These are phyloP conservation scores for Diarsia mendica DNA, from an alignment of 2,888 invertebrate genomes.

Conservation along the genomic window DNA sequence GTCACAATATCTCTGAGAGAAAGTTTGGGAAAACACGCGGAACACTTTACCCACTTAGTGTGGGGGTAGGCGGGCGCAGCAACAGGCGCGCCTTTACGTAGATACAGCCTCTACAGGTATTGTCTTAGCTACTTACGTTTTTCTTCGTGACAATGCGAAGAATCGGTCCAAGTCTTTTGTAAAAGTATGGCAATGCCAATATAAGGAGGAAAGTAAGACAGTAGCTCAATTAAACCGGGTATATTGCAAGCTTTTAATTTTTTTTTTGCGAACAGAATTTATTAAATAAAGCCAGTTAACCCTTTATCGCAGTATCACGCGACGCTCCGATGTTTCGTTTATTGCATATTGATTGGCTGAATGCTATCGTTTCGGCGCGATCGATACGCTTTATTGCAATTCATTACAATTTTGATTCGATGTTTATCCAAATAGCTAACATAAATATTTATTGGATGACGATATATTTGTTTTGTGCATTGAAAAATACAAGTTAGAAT, in stretches of 20 bases:
- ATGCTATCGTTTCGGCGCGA: slow-evolving; percentile 44
- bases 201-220: background rate
- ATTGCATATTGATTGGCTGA: slow-evolving; percentile 55
- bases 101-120: slow-evolving; percentile 49
- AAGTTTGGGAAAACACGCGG: slow-evolving; percentile 59
- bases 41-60: slow-evolving; percentile 67
- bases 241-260: background rate
- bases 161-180: slow-evolving; percentile 2
- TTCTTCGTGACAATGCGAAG: slow-evolving; percentile 18
- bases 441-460: slow-evolving; percentile 13
- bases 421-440: slow-evolving; percentile 6
- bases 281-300: slow-evolving; percentile 24
- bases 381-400: slow-evolving; percentile 55
- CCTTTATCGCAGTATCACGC: slow-evolving; percentile 51
- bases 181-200: background rate
- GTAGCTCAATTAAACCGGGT: background rate
- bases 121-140: slow-evolving; percentile 27
- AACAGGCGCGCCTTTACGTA: slow-evolving; percentile 66
- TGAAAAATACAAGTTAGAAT: too few species aligned
- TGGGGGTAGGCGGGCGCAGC: slow-evolving; percentile 62
- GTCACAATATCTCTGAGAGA: slow-evolving; percentile 35
- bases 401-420: slow-evolving; percentile 30
- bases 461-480: background rate
- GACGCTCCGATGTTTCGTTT: slow-evolving; percentile 49
- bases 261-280: slow-evolving; percentile 29